phyloP scores from a whole-genome alignment of 2,113 vertebrate species.

The Orthochromis malagaraziensis region DNA sequence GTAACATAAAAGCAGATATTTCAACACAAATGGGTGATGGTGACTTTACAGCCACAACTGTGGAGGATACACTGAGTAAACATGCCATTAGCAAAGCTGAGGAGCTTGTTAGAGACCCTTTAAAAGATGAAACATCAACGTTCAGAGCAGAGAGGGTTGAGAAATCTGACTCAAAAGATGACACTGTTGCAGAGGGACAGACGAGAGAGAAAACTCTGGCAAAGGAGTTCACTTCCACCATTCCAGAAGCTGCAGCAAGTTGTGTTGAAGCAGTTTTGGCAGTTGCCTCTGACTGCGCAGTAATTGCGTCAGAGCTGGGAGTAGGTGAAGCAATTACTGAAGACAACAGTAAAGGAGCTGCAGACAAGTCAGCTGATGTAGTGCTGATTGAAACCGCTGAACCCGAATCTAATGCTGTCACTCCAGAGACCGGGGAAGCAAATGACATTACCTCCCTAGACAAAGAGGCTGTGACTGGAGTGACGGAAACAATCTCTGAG shows the following conservation, averaged over 20 bases:
- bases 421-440: not conserved
- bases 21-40: not conserved
- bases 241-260: not conserved
- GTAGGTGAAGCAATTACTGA: not conserved
- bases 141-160: not conserved
- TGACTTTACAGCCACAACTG: not conserved
- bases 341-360: not conserved
- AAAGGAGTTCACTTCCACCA: not conserved
- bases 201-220: not conserved
- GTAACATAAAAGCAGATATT: conserved; percentile 10
- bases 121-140: not conserved
- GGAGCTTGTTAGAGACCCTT: not conserved
- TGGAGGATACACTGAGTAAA: not conserved
- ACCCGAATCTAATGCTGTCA: not conserved
- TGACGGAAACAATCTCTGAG: not conserved
- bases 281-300: not conserved
- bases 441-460: not conserved
- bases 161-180: not conserved
- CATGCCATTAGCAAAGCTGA: not conserved
- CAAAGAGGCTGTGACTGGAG: not conserved
- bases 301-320: not conserved
- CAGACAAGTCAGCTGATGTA: not conserved
- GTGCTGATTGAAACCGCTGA: not conserved
- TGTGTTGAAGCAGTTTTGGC: not conserved
- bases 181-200: not conserved